Percentiles rank a stretch among this genome's conserved stretches.
Evolutionary conservation across 1,140 invertebrate species (phyloP).

Genomic region (Lasioglossum albipes): DNA sequence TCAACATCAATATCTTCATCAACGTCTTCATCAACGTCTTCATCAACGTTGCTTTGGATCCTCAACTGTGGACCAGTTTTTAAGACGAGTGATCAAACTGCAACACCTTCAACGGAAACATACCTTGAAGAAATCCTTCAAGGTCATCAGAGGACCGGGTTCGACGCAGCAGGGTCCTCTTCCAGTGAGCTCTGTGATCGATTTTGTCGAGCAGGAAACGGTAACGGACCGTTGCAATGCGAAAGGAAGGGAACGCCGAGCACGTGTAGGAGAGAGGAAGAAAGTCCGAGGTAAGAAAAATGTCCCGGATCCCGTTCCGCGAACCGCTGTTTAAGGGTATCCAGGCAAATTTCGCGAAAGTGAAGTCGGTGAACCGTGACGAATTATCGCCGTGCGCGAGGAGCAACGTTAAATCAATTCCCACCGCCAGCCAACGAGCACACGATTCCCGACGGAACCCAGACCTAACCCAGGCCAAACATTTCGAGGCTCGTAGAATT

Average conservation of each 20-base stretch:
- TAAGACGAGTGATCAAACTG: background rate
- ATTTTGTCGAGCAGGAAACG: background rate
- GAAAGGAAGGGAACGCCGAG: conserved; percentile 6
- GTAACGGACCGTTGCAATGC: background rate
- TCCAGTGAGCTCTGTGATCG: too few relatives aligned
- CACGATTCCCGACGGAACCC: too few relatives aligned
- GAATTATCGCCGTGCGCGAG: background rate
- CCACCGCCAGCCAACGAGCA: too few relatives aligned
- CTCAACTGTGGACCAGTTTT: background rate
- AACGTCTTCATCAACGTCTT: too few relatives aligned
- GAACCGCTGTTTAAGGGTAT: background rate
- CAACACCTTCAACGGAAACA: too few relatives aligned
- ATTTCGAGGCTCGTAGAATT: too few relatives aligned
- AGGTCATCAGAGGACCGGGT: background rate
- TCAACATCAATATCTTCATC: background rate
- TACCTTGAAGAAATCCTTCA: background rate
- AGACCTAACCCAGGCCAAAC: too few relatives aligned
- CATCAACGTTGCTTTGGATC: too few relatives aligned
- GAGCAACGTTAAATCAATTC: background rate
- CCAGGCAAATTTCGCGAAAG: background rate
- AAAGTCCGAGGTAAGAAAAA: conserved; percentile 15
- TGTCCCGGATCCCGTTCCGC: background rate
- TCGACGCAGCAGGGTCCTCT: background rate
- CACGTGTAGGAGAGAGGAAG: conserved; percentile 8
- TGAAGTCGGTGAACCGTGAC: background rate